Evolutionary conservation across 2,888 invertebrate genomes (phyloP), one percentile per base, ranked within the genome.

Genomic region (Dendrolimus houi): DNA sequence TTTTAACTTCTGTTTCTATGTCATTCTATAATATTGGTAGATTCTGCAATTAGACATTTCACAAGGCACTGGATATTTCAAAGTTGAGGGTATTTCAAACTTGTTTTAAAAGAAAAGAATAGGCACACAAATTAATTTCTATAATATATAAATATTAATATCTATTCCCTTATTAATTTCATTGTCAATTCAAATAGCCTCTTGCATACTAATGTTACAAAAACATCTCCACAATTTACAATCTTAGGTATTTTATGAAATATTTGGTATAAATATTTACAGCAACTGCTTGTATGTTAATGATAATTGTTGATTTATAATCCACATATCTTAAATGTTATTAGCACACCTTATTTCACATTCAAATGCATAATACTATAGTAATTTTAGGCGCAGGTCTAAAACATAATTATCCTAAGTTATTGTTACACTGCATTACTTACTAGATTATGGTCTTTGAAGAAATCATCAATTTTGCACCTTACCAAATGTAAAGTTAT

Each of bases 381-480:
- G 52, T 52, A 56, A 47, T 59, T 57, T 61, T n/a, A 54, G n/a
- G 40, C 40, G 17, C 14, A 53, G 9, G 9, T 52, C 53, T 53
- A 53, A 13, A 53, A 10, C 52, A 52, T 12, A 29, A 29, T 29
- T 29, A 29, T 29, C 29, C 29, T 29, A 29, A 10, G 47, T 47
- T 47, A 47, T 2, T 29, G 29, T 47, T 47, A 47, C 47, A 47
- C 12, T 9, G 9, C 47, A 47, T 58, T 62, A 56, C 83, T 80
- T 71, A 93, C 90, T 65, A 94, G 74, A 69, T 92, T 86, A 74
- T 93, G 81, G 60, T 89, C 85, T 69, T 83, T 73, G 81, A 94
- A 93, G 75, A 95, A 93, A 47, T 82, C 79, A 66, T 93, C 92
- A 61, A 95, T 89, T 66, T 88, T 87, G 66, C 87, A 82, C 60